Evolutionary conservation across 1,140 invertebrate species (phyloP), one percentile per base, ranked within the genome.

Genomic region (Rhynchophorus ferrugineus): DNA sequence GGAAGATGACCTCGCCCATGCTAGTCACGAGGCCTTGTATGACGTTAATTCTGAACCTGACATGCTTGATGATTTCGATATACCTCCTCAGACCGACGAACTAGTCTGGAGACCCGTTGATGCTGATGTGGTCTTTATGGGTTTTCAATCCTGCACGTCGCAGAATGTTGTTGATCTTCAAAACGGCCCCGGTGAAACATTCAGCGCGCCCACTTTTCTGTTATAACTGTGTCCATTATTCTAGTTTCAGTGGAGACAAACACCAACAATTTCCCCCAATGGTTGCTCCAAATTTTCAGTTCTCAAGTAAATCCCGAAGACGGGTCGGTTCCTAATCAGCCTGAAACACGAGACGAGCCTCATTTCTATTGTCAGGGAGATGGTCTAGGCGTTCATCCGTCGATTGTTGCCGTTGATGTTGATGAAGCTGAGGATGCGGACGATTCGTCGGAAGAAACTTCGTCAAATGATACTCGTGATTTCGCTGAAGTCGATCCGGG

Each of bases 341-440:
- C 17, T 8, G 33, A 13, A 9, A 44, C 16, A 44, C 57, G 48
- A 29, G 60, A 59, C 34, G 63, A 60, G 35, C 58, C 63, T 1
- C 61, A 66, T 52, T 68, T 67, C 53, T 69, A 68, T 55, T 65
- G 65, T 43, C 66, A 68, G 54, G 67, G 69, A 18, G 67, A 69
- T 55, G 68, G 64, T 21, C 51, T 67, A 61, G 67, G 67, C 33
- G 64, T 67, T 16, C 64, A 67, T 59, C 64, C 67, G 8, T 66
- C 67, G 22, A 52, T 64, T 3, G 47, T 66, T 18, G 60, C 60
- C 18, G 58, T 64, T n/a, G 61, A 68, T 50, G 46, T 59, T 7
- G 62, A 66, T 33, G 61, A 61, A 34, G 59, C 56, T 9, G 61
- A 61, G 39, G 59, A 59, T 16, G 60, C 59, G 9, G 56, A 54